Percentiles rank a stretch among this genome's conserved stretches.
These are phyloP conservation scores for Takifugu rubripes DNA, from an alignment of 2,797 vertebrate genomes.

Conservation along the genomic window DNA sequence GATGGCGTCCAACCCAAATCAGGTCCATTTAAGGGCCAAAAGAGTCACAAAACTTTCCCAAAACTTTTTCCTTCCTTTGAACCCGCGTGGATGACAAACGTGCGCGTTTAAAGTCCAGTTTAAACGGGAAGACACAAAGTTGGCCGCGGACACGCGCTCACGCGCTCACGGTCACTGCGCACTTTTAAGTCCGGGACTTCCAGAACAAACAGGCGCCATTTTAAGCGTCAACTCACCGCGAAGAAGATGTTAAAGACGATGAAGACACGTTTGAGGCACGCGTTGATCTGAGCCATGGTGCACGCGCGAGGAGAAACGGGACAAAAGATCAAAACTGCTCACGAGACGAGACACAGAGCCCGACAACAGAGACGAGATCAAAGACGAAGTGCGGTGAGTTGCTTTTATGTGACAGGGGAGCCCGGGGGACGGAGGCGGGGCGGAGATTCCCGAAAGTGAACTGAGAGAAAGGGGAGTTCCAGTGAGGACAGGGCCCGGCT, in stretches of 20 bases:
- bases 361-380: neutral
- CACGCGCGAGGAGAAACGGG: too few species aligned
- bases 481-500: too few species aligned
- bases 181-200: neutral
- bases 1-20: too few species aligned
- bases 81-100: too few species aligned
- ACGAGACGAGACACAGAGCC: too few species aligned
- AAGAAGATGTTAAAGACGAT: slow-evolving; percentile 58
- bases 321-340: too few species aligned
- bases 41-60: too few species aligned
- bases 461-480: neutral
- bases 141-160: too few species aligned
- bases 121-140: too few species aligned
- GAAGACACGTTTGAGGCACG: slow-evolving; percentile 45
- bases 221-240: slow-evolving; percentile 45
- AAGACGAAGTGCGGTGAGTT: neutral
- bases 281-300: slow-evolving; percentile 47
- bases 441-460: neutral
- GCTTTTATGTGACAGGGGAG: neutral
- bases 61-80: too few species aligned
- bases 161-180: neutral
- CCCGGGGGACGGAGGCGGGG: neutral
- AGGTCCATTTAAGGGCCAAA: too few species aligned
- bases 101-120: too few species aligned
- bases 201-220: neutral